Evolutionary conservation across 2,888 invertebrate genomes (phyloP).

Genomic region (Ichneumoninae sp.): DNA sequence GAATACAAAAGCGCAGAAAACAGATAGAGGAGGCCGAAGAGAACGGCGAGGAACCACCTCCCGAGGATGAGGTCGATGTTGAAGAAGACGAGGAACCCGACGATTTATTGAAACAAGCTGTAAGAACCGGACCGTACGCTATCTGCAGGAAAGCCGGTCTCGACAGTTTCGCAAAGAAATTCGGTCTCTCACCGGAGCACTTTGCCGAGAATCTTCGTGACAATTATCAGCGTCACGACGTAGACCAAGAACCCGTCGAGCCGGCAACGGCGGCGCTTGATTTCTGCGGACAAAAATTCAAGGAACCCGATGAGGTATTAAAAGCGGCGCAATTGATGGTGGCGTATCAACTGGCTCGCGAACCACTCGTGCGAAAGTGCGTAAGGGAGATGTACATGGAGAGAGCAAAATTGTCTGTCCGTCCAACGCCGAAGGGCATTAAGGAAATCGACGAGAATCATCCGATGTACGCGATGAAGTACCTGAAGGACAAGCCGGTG

Average conservation of each 20-base stretch:
- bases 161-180: slow-evolving; percentile 93
- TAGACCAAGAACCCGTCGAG: slow-evolving; percentile 95
- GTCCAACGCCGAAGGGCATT: slow-evolving; percentile 95
- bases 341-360: slow-evolving; percentile 95
- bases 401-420: slow-evolving; percentile 92
- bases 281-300: slow-evolving; percentile 83
- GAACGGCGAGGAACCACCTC: slow-evolving; percentile 87
- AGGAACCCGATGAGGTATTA: slow-evolving; percentile 91
- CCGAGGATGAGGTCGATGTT: slow-evolving; percentile 86
- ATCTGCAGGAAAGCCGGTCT: slow-evolving; percentile 94
- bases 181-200: slow-evolving; percentile 96
- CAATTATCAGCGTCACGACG: slow-evolving; percentile 97
- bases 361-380: slow-evolving; percentile 94
- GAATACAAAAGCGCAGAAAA: slow-evolving; percentile 84
- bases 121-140: slow-evolving; percentile 94
- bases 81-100: slow-evolving; percentile 85
- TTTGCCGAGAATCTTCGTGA: slow-evolving; percentile 98
- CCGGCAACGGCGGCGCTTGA: slow-evolving; percentile 93
- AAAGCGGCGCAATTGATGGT: slow-evolving; percentile 97
- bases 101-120: slow-evolving; percentile 92
- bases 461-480: slow-evolving; percentile 94
- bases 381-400: slow-evolving; percentile 95
- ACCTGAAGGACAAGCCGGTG: slow-evolving; percentile 96
- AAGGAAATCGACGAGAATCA: slow-evolving; percentile 99
- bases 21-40: slow-evolving; percentile 88